Percentiles rank a stretch among this genome's conserved stretches.
Conservation (phyloP, 2,888 invertebrate genomes). For the Eupeodes luniger region DNA sequence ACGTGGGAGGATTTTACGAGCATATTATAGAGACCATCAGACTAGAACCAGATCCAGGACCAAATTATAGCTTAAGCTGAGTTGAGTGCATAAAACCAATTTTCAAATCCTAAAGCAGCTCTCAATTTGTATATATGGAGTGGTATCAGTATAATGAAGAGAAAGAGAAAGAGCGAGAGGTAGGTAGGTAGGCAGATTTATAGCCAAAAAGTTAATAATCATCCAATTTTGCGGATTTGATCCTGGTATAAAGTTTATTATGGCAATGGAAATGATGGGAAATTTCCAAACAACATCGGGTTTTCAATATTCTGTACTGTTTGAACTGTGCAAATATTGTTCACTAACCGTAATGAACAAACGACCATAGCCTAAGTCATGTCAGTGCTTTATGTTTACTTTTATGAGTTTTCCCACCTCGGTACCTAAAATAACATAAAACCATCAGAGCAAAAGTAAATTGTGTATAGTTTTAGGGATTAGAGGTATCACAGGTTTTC, state of each 20-base stretch:
- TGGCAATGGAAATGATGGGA: too few species aligned
- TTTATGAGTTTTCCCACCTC: not conserved
- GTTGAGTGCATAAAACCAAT: not conserved
- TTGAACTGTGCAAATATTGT: not conserved
- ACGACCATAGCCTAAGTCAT: not conserved
- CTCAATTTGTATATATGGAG: not conserved
- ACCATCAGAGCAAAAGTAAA: not conserved
- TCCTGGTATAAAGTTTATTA: not conserved
- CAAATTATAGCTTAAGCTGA: not conserved
- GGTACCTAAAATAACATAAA: not conserved
- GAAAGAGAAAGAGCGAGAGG: not conserved
- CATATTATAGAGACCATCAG: too few species aligned
- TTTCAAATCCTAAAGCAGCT: not conserved
- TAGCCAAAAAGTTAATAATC: conserved; percentile 5
- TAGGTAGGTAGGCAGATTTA: not conserved
- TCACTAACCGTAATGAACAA: not conserved
- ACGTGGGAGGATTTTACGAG: too few species aligned
- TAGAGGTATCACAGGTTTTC: too few species aligned
- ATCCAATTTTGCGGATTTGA: conserved; percentile 7
- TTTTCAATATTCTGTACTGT: not conserved
- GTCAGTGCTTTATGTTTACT: not conserved
- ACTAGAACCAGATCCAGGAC: too few species aligned
- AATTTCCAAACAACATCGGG: not conserved
- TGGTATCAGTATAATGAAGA: not conserved
- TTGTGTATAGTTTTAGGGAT: not conserved